phyloP scores from a whole-genome alignment of 2,797 vertebrate genomes.

The Forpus xanthops region DNA sequence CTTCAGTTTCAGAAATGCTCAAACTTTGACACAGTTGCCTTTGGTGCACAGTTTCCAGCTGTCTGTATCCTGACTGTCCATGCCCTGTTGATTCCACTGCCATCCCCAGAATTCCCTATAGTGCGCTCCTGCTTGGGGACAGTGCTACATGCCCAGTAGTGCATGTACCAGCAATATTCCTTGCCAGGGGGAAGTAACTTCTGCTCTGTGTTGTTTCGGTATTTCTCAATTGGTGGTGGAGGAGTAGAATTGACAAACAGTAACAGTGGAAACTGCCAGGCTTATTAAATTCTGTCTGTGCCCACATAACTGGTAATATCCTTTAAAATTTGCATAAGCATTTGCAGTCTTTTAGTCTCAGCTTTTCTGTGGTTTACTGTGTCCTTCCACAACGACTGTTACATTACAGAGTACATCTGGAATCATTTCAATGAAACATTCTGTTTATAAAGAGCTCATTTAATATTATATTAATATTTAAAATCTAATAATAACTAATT shows the following conservation, averaged over 20 bases:
- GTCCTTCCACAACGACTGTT: background rate
- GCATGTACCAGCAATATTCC: background rate
- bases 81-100: background rate
- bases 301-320: background rate
- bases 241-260: background rate
- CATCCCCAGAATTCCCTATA: background rate
- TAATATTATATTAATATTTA: background rate
- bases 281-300: background rate
- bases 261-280: background rate
- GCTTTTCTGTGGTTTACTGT: background rate
- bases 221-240: background rate
- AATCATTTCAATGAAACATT: background rate
- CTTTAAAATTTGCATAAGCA: background rate
- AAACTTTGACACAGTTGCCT: background rate
- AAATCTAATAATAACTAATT: background rate
- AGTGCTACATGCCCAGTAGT: accelerated
- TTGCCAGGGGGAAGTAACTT: background rate
- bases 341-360: background rate
- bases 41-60: background rate
- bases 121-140: accelerated
- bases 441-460: background rate
- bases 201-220: background rate
- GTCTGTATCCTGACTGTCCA: background rate
- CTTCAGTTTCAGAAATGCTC: background rate
- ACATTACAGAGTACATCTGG: background rate